Evolutionary conservation across 1,140 invertebrate genomes (phyloP), one percentile per base, ranked within the genome.

Genomic region (Druon quercuslanigerum): DNA sequence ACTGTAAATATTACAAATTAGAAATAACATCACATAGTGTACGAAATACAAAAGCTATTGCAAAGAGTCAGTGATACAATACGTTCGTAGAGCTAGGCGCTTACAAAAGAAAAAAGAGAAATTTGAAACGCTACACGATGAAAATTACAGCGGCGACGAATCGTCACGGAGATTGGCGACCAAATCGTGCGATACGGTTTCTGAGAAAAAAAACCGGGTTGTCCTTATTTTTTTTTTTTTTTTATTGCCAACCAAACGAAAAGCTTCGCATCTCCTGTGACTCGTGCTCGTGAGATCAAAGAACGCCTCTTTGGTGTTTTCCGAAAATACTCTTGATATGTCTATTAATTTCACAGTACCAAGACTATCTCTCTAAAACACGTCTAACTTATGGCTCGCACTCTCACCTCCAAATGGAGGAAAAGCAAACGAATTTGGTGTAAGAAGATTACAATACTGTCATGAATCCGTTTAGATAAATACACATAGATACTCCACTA

Each of bases 1-100:
- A 72, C 74, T 76, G 71, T 66, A 84, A 79, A 81, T 81, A 86
- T 86, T 81, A 86, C 82, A 86, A 86, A 84, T 85, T 85, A 83
- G 74, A 85, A 85, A 83, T 77, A 85, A 85, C 82, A 86, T 84
- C 82, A 85, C 80, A 85, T 84, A 78, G 70, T 73, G 60, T 76
- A 78, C 52, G 79, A 71, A 79, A 79, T 75, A 81, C 72, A 50
- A 79, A 77, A 75, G 71, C 52, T 76, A 76, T 77, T 74, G 76
- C 79, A 73, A 71, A 77, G 78, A 46, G 40, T 46, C 9, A 33
- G 40, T 56, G 71, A 73, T 66, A 73, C 51, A 60, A 17, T 57
- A 60, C 54, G 46, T 70, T 73, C 25, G 76, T 73, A 51, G 46
- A 73, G 33, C 71, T 73, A 66, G 40, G 72, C 50, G 46, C n/a